Evolutionary conservation across 2,888 invertebrate species (phyloP).

Genomic region (Tortrix viridana): DNA sequence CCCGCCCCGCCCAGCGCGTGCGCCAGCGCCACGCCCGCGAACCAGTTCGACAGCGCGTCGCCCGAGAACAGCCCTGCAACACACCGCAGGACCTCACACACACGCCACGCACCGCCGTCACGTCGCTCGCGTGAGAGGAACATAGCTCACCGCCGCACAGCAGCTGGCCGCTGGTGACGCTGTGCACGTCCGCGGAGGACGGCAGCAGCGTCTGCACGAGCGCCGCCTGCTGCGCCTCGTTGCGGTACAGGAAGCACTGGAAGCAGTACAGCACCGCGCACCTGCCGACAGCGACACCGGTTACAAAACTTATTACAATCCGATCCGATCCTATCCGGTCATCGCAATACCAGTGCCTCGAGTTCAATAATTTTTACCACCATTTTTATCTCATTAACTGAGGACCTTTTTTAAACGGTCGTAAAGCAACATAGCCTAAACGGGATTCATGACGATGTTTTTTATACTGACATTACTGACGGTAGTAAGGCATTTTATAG

Average conservation of each 20-base stretch:
- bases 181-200: constrained; percentile 89
- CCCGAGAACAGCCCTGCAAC: constrained; percentile 89
- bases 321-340: no score
- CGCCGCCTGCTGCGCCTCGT: constrained; percentile 93
- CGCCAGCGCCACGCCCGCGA: constrained; percentile 95
- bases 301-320: no score
- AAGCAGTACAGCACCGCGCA: constrained; percentile 99
- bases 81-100: no score
- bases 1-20: constrained; percentile 95
- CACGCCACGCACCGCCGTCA: neutral
- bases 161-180: constrained; percentile 92
- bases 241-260: constrained; percentile 97
- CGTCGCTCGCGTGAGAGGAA: no score
- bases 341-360: no score
- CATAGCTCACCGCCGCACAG: constrained; percentile 90
- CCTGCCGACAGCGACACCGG: constrained; percentile 58
- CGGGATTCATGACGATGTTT: no score
- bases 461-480: no score
- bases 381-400: no score
- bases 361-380: no score
- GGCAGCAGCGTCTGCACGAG: constrained; percentile 97
- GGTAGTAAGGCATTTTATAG: no score
- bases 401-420: no score
- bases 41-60: constrained; percentile 97
- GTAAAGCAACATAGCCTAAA: no score